A percentile compares a stretch with the other conserved stretches of the same genome.
Evolutionary conservation across 2,888 invertebrate genomes (phyloP).

Genomic region (Selenia dentaria): DNA sequence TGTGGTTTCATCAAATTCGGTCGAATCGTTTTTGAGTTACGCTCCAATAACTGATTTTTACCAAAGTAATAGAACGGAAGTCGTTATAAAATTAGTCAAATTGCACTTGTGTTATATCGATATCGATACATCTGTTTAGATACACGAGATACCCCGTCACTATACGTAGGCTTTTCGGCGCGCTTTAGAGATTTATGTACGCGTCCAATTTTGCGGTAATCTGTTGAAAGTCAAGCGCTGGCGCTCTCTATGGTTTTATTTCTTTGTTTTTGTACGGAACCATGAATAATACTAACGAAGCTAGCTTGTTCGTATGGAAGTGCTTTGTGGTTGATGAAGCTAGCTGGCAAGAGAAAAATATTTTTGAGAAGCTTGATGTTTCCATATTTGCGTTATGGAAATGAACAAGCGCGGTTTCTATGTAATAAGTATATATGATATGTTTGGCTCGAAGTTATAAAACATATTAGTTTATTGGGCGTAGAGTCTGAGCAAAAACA

Average conservation of each 20-base stretch:
- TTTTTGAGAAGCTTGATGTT: not conserved
- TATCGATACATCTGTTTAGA: no score
- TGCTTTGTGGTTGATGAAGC: conserved; percentile 1
- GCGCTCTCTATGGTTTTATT: conserved; percentile 14
- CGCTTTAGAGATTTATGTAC: conserved; percentile 44
- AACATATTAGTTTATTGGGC: no score
- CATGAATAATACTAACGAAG: conserved; percentile 20
- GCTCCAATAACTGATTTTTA: no score
- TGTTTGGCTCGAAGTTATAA: no score
- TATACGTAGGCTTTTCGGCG: conserved; percentile 38
- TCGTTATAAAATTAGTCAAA: no score
- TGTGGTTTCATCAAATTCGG: no score
- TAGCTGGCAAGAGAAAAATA: not conserved
- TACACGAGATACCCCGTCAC: conserved; percentile 19
- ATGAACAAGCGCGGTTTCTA: no score
- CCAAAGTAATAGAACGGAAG: no score
- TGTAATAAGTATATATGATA: no score
- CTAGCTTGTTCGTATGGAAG: conserved; percentile 17
- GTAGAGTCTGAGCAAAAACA: no score
- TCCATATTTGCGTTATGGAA: not conserved
- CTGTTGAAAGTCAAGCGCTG: conserved; percentile 23
- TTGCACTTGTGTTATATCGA: no score
- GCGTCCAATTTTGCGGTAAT: conserved; percentile 46
- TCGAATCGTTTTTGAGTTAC: no score
- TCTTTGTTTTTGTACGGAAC: conserved; percentile 20